Evolutionary conservation across 2,888 invertebrate species (phyloP).

Genomic region (Orthosia gothica): DNA sequence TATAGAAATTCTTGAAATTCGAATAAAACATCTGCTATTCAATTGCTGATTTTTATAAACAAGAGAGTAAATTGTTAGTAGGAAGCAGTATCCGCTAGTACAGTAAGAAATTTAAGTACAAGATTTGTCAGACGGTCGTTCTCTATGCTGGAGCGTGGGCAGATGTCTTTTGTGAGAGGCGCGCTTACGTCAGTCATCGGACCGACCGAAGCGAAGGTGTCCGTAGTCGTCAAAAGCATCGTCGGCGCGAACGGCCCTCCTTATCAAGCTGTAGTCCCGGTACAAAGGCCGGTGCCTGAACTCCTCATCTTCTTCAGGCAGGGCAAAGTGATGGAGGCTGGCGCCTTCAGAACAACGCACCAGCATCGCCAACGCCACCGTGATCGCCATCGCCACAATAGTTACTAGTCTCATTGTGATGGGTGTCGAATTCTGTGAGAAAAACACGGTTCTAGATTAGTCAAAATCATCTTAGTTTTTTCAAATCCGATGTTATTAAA

Average conservation of each 20-base stretch:
- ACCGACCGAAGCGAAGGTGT: slow-evolving; percentile 94
- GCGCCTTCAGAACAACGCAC: slow-evolving; percentile 79
- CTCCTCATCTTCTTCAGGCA: slow-evolving; percentile 85
- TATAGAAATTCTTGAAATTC: no score
- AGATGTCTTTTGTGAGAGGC: slow-evolving; percentile 63
- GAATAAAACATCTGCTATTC: no score
- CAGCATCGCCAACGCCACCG: slow-evolving; percentile 74
- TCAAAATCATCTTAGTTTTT: no score
- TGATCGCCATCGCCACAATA: slow-evolving; percentile 75
- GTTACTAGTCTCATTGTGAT: slow-evolving; percentile 80
- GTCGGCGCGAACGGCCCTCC: slow-evolving; percentile 86
- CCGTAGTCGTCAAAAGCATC: slow-evolving; percentile 95
- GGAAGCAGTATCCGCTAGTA: slow-evolving; percentile 28
- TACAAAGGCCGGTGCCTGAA: slow-evolving; percentile 80
- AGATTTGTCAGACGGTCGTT: slow-evolving; percentile 60
- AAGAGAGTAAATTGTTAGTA: slow-evolving; percentile 3
- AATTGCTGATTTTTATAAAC: no score
- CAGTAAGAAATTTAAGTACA: slow-evolving; percentile 59
- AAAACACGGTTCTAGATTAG: slow-evolving; percentile 31
- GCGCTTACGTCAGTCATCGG: slow-evolving; percentile 85
- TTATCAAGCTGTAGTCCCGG: slow-evolving; percentile 92
- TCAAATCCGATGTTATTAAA: no score
- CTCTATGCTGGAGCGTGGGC: slow-evolving; percentile 53
- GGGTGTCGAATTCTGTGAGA: slow-evolving; percentile 24
- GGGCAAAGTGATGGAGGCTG: slow-evolving; percentile 71